Conservation (phyloP, 2,113 vertebrate species). For the Polyodon spathula region DNA sequence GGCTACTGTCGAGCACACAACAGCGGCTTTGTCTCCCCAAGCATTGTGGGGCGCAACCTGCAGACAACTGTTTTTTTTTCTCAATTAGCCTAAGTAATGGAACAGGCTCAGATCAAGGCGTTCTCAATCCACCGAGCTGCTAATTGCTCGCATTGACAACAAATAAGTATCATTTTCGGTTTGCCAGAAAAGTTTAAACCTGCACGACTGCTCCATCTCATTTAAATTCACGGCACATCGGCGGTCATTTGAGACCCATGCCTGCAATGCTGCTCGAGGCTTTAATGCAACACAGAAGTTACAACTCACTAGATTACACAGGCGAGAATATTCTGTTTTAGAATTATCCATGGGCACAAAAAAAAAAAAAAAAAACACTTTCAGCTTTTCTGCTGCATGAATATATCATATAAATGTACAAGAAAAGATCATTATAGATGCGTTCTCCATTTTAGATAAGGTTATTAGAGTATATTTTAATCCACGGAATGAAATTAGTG, state of each 20-base stretch:
- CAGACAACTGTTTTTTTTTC: conserved; percentile 8
- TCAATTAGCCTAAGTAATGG: conserved; percentile 23
- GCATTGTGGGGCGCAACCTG: accelerated
- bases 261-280: conserved; percentile 10
- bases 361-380: too few relatives aligned
- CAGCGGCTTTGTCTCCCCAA: background rate
- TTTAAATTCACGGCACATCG: conserved; percentile 40
- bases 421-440: too few relatives aligned
- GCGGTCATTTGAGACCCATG: conserved; percentile 5
- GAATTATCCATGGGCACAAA: too few relatives aligned
- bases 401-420: too few relatives aligned
- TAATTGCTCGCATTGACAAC: conserved; percentile 19
- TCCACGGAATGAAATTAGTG: too few relatives aligned
- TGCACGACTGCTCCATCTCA: conserved; percentile 15
- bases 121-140: background rate
- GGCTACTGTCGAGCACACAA: background rate
- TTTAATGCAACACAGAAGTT: background rate
- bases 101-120: background rate
- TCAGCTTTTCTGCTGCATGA: too few relatives aligned
- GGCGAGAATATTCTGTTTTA: too few relatives aligned
- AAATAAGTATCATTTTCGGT: conserved; percentile 11
- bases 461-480: too few relatives aligned
- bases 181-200: background rate
- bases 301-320: background rate
- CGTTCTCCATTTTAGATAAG: too few relatives aligned